Conservation (phyloP, 2,113 vertebrate species). For the Columba livia region DNA sequence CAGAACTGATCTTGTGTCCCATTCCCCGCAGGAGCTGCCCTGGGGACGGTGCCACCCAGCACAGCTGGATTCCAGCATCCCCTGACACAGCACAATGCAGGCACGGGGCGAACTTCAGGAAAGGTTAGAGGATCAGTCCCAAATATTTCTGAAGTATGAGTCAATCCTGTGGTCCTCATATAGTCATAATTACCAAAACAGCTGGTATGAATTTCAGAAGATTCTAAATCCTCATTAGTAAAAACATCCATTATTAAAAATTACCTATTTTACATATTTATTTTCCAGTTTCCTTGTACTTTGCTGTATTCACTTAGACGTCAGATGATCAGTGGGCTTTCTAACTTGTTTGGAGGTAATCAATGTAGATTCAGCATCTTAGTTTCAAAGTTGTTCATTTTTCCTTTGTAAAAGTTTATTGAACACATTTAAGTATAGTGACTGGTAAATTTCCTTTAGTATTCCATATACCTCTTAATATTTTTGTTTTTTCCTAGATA, state of each 20-base stretch:
- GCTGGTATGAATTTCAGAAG: not conserved
- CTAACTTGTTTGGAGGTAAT: not conserved
- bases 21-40: rapidly evolving
- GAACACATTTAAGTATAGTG: not conserved
- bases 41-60: not conserved
- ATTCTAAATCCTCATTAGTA: not conserved
- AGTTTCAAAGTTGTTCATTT: not conserved
- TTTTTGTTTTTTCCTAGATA: not conserved
- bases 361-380: not conserved
- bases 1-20: not conserved
- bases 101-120: not conserved
- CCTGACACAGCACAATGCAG: not conserved
- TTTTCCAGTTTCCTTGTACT: not conserved
- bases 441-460: not conserved
- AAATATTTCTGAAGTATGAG: not conserved
- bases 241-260: not conserved
- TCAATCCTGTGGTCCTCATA: not conserved
- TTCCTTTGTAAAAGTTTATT: not conserved
- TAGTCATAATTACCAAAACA: not conserved
- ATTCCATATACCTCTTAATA: not conserved
- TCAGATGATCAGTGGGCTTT: not conserved
- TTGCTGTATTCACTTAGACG: not conserved
- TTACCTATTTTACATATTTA: not conserved
- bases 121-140: not conserved
- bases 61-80: not conserved